phyloP scores from a whole-genome alignment of 2,113 vertebrate genomes.

The Chaetura pelagica region DNA sequence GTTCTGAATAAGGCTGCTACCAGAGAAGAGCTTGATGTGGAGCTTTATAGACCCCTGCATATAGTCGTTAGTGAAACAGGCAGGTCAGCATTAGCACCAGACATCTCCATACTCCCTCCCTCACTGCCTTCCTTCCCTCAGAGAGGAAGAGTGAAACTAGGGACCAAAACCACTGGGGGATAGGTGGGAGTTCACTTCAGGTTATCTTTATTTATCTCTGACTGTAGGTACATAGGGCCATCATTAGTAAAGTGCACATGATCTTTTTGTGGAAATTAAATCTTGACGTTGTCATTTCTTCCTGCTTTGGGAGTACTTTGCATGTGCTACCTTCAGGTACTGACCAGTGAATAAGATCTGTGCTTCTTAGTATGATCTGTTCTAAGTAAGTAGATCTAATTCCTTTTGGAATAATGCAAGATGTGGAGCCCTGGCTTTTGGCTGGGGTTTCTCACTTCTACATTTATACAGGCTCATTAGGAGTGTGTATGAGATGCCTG shows the following conservation, averaged over 20 bases:
- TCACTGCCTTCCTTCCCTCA: not conserved
- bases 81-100: not conserved
- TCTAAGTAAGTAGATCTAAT: not conserved
- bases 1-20: not conserved
- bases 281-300: not conserved
- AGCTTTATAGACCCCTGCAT: not conserved
- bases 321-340: not conserved
- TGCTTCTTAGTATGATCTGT: not conserved
- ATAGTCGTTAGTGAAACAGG: not conserved
- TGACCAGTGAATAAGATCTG: not conserved
- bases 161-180: not conserved
- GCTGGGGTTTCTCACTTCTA: not conserved
- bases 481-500: accelerated
- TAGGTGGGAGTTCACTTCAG: not conserved
- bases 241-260: not conserved
- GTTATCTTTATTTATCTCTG: not conserved
- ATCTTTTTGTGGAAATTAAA: not conserved
- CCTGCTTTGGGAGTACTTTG: not conserved
- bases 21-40: not conserved
- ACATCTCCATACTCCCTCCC: not conserved
- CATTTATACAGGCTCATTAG: not conserved
- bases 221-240: accelerated
- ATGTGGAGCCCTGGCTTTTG: not conserved
- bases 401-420: not conserved
- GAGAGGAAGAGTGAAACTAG: not conserved